Conservation (phyloP, 2,113 vertebrate genomes). For the Brevimyrus niger region DNA sequence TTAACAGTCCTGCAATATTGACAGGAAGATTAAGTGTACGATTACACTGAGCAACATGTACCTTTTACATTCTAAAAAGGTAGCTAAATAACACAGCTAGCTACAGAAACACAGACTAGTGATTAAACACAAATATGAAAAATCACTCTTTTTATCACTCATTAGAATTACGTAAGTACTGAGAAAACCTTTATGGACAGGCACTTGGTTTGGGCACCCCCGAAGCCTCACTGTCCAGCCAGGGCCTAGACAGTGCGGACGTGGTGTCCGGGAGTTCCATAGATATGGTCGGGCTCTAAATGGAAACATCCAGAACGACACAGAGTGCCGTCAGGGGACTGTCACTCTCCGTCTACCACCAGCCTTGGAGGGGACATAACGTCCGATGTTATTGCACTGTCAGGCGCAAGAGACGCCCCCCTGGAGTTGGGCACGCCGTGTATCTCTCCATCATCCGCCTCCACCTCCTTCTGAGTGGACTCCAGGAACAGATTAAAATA, state of each 20-base stretch:
- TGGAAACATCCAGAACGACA: not conserved
- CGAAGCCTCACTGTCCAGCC: not conserved
- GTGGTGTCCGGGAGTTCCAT: not conserved
- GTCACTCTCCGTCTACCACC: not conserved
- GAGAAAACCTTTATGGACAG: not conserved
- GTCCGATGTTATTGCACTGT: constrained; percentile 10
- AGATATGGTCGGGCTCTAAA: not conserved
- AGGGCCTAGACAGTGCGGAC: not conserved
- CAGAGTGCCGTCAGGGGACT: not conserved
- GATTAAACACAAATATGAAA: not conserved
- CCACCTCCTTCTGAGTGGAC: not conserved
- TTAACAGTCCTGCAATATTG: not conserved
- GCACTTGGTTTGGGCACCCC: not conserved
- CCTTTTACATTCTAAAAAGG: not conserved
- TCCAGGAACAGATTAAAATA: constrained; percentile 28
- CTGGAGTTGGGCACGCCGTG: not conserved
- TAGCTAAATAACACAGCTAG: not conserved
- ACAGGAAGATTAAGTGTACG: not conserved
- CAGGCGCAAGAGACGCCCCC: not conserved
- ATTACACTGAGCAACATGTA: not conserved
- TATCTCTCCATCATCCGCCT: not conserved
- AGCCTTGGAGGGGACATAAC: constrained; percentile 12
- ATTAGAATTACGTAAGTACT: not conserved
- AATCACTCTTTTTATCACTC: not conserved
- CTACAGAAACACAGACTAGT: not conserved